phyloP scores from a whole-genome alignment of 2,113 vertebrate genomes.

The Caracal caracal region DNA sequence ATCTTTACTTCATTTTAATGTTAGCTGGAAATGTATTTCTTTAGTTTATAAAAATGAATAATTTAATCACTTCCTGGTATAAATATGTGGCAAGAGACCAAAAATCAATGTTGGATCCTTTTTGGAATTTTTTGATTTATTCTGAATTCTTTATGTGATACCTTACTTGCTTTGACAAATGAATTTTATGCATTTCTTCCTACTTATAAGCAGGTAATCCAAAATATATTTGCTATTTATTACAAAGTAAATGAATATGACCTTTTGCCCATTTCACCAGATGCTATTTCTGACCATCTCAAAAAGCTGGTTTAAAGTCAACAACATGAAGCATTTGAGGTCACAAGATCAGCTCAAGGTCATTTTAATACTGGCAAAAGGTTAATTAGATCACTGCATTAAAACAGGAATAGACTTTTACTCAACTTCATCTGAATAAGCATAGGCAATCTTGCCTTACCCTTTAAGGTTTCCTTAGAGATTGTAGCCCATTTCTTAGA shows the following conservation, averaged over 20 bases:
- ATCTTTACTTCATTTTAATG: slow-evolving; percentile 76
- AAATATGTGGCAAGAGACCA: slow-evolving; percentile 54
- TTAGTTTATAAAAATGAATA: slow-evolving; percentile 80
- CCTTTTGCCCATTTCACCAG: slow-evolving; percentile 87
- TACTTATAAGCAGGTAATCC: slow-evolving; percentile 62
- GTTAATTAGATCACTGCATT: slow-evolving; percentile 93
- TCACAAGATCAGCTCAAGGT: slow-evolving; percentile 89
- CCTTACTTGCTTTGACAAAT: slow-evolving; percentile 49
- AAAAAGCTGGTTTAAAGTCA: slow-evolving; percentile 89
- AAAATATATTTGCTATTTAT: slow-evolving; percentile 76
- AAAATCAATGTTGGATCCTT: slow-evolving; percentile 54
- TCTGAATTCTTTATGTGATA: slow-evolving; percentile 48
- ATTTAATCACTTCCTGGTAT: slow-evolving; percentile 69
- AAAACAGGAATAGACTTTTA: slow-evolving; percentile 86
- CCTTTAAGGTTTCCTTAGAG: slow-evolving; percentile 68
- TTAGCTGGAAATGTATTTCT: slow-evolving; percentile 75
- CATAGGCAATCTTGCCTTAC: slow-evolving; percentile 74
- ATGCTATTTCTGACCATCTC: slow-evolving; percentile 86
- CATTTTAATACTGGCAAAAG: slow-evolving; percentile 87
- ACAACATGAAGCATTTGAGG: slow-evolving; percentile 88
- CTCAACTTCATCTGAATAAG: slow-evolving; percentile 82
- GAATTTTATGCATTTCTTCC: slow-evolving; percentile 58
- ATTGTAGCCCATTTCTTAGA: slow-evolving; percentile 48
- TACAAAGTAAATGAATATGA: slow-evolving; percentile 87
- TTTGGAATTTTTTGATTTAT: slow-evolving; percentile 50